Evolutionary conservation across 2,888 invertebrate genomes (phyloP).

Genomic region (Tinea semifulvella): DNA sequence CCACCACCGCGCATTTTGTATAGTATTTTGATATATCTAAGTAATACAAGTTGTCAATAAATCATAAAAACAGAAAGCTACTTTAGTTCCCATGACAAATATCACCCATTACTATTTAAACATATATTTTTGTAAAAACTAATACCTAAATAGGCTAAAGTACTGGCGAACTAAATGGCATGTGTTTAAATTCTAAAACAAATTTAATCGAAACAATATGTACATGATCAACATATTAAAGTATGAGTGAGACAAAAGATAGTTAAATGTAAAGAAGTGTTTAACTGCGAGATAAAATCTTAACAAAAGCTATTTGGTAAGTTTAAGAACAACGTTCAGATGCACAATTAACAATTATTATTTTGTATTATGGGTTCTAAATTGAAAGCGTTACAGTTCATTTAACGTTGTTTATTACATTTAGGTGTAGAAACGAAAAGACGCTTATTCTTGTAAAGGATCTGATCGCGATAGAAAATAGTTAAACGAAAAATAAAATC

Average conservation of each 20-base stretch:
- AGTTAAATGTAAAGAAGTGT: slow-evolving; percentile 60
- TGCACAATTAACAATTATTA: slow-evolving; percentile 1
- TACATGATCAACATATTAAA: slow-evolving; percentile 19
- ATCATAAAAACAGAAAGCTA: too few relatives aligned
- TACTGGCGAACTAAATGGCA: too few relatives aligned
- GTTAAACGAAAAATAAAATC: too few relatives aligned
- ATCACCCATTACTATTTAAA: too few relatives aligned
- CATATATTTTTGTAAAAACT: too few relatives aligned
- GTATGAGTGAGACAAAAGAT: slow-evolving; percentile 49
- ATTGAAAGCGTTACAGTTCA: not conserved
- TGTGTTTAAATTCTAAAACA: not conserved
- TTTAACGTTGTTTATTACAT: not conserved
- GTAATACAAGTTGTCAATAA: too few relatives aligned
- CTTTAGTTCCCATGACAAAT: too few relatives aligned
- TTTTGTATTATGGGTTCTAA: not conserved
- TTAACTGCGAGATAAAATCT: slow-evolving; percentile 65
- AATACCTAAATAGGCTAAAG: too few relatives aligned
- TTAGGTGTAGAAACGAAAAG: not conserved
- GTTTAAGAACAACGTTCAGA: slow-evolving; percentile 44
- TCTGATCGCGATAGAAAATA: not conserved
- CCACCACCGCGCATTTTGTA: too few relatives aligned
- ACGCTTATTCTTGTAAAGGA: not conserved
- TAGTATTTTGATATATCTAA: too few relatives aligned
- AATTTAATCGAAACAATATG: not conserved
- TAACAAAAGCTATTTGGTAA: slow-evolving; percentile 64